Percentiles rank a stretch among this genome's conserved stretches.
Evolutionary conservation across 2,888 invertebrate genomes (phyloP).

Genomic region (Andrena dorsata): DNA sequence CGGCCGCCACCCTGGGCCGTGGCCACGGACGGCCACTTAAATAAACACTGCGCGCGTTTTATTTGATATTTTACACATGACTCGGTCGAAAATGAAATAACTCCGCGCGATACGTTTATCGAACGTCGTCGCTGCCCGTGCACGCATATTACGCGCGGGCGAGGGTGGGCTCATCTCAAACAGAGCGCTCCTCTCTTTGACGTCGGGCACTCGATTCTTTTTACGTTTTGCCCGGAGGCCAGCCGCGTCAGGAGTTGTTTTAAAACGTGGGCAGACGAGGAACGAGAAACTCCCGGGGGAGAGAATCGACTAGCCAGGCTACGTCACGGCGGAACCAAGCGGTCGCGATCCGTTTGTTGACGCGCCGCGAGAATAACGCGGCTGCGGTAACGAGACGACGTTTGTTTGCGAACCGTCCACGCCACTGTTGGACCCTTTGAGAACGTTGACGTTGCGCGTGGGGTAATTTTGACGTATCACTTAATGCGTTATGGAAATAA

Average conservation of each 20-base stretch:
- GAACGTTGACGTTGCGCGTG: neutral
- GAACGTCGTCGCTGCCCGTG: conserved; percentile 54
- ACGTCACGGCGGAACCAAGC: conserved; percentile 19
- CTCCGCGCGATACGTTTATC: conserved; percentile 74
- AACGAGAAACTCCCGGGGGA: conserved; percentile 43
- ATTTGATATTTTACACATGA: conserved; percentile 83
- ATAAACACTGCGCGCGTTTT: conserved; percentile 80
- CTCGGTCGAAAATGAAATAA: conserved; percentile 79
- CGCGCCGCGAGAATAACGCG: conserved; percentile 39
- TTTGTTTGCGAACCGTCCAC: conserved; percentile 49
- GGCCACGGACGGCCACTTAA: conserved; percentile 76
- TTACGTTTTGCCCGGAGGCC: conserved; percentile 41
- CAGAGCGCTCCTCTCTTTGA: conserved; percentile 64
- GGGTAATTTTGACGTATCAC: conserved; percentile 24
- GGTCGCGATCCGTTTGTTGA: conserved; percentile 61
- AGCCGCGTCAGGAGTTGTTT: conserved; percentile 35
- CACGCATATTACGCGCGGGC: conserved; percentile 27
- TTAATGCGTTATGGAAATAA: neutral
- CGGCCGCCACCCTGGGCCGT: conserved; percentile 48
- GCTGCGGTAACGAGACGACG: conserved; percentile 48
- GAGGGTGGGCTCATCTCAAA: conserved; percentile 51
- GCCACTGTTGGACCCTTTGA: conserved; percentile 7
- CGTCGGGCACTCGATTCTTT: conserved; percentile 47
- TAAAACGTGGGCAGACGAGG: conserved; percentile 9
- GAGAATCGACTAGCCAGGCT: conserved; percentile 38